A percentile compares a stretch with the other conserved stretches of the same genome.
These are phyloP conservation scores for Halesus radiatus DNA, from an alignment of 1,140 invertebrate species.

Conservation along the genomic window DNA sequence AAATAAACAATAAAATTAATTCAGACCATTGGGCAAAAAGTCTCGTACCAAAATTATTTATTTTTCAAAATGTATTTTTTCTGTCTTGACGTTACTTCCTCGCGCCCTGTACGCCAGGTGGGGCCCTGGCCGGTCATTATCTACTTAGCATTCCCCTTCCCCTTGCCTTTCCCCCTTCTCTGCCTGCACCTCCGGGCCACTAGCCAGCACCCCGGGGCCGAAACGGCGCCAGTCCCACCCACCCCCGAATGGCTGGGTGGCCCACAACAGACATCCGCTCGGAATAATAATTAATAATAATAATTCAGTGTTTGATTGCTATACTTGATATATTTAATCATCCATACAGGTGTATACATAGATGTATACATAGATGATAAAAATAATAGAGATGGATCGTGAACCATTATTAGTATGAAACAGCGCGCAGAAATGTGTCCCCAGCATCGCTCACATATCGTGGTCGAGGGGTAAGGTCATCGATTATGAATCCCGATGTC, in stretches of 20 bases:
- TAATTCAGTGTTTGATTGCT: too few relatives aligned
- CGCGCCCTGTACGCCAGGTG: background rate
- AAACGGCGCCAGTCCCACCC: slow-evolving; percentile 25
- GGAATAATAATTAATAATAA: background rate
- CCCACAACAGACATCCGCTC: background rate
- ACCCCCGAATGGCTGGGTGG: background rate
- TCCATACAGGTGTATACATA: too few relatives aligned
- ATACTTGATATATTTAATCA: too few relatives aligned
- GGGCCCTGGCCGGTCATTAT: slow-evolving; percentile 12
- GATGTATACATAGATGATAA: too few relatives aligned
- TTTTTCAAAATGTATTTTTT: background rate
- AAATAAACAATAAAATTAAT: too few relatives aligned
- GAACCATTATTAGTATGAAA: too few relatives aligned
- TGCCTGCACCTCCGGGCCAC: background rate
- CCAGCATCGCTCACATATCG: too few relatives aligned
- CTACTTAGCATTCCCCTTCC: slow-evolving; percentile 40
- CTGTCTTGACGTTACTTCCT: background rate
- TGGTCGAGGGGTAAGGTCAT: too few relatives aligned
- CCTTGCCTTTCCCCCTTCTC: background rate
- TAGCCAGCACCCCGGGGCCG: slow-evolving; percentile 10
- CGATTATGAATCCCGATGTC: too few relatives aligned
- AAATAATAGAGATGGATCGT: too few relatives aligned
- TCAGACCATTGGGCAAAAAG: background rate
- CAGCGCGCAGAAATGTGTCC: too few relatives aligned
- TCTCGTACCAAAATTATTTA: background rate